These are phyloP conservation scores for Eubasilissa regina DNA, from an alignment of 1,140 invertebrate species.

Conservation along the genomic window DNA sequence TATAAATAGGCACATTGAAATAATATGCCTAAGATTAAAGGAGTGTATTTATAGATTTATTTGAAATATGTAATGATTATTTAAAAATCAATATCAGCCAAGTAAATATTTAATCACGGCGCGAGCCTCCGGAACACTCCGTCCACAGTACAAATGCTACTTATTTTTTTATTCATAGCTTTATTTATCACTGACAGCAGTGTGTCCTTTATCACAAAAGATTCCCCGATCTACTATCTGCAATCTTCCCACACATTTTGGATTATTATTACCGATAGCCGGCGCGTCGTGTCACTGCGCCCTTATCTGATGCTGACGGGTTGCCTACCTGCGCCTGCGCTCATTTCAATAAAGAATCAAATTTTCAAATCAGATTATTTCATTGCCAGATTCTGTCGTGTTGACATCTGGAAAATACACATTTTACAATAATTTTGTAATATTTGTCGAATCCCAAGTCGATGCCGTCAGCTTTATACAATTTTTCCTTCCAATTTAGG, in stretches of 20 bases:
- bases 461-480: too few relatives aligned
- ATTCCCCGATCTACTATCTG: slow-evolving; percentile 9
- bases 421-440: too few relatives aligned
- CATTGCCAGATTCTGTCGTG: too few relatives aligned
- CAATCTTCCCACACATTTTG: background rate
- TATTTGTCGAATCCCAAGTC: too few relatives aligned
- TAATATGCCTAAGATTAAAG: too few relatives aligned
- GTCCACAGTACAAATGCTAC: background rate
- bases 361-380: too few relatives aligned
- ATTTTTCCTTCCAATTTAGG: too few relatives aligned
- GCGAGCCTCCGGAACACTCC: background rate
- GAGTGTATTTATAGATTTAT: too few relatives aligned
- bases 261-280: slow-evolving; percentile 15
- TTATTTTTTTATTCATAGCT: background rate
- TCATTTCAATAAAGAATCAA: too few relatives aligned
- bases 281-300: background rate
- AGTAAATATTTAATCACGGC: background rate
- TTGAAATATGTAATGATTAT: background rate
- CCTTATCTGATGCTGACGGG: background rate
- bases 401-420: too few relatives aligned
- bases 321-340: slow-evolving; percentile 1
- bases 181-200: slow-evolving; percentile 1
- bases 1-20: too few relatives aligned
- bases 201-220: slow-evolving; percentile 27
- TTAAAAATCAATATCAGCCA: slow-evolving; percentile 1